Evolutionary conservation across 2,888 invertebrate genomes (phyloP).

Genomic region (Platycheirus albimanus): DNA sequence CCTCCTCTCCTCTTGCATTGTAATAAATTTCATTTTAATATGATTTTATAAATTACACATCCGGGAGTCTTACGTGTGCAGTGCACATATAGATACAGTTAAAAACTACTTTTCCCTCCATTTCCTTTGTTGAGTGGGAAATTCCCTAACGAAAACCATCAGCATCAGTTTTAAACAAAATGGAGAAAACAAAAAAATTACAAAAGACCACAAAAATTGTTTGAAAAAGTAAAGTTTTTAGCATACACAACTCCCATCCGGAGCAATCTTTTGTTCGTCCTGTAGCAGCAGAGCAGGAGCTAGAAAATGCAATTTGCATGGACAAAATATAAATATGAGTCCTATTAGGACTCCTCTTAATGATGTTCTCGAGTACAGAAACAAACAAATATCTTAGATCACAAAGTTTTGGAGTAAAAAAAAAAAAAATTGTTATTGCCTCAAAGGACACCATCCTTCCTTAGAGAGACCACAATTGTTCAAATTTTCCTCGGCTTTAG

Average conservation of each 20-base stretch:
- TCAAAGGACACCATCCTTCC: neutral
- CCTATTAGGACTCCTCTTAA: neutral
- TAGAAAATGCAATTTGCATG: slow-evolving; percentile 37
- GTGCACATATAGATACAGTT: neutral
- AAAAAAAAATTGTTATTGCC: slow-evolving; percentile 39
- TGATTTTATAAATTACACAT: slow-evolving; percentile 72
- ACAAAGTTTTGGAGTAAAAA: slow-evolving; percentile 45
- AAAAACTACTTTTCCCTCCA: slow-evolving; percentile 3
- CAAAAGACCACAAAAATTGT: slow-evolving; percentile 2
- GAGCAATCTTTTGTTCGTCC: slow-evolving; percentile 47
- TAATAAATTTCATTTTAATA: slow-evolving; percentile 70
- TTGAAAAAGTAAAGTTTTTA: slow-evolving; percentile 41
- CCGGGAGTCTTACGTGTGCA: slow-evolving; percentile 42
- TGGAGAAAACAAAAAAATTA: neutral
- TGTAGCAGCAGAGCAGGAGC: slow-evolving; percentile 21
- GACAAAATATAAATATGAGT: slow-evolving; percentile 18
- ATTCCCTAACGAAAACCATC: slow-evolving; percentile 45
- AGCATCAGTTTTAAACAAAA: slow-evolving; percentile 18
- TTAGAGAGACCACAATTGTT: slow-evolving; percentile 48
- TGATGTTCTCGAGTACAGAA: neutral
- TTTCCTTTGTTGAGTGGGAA: slow-evolving; percentile 2
- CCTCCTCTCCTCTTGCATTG: neutral
- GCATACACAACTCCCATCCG: too few relatives aligned
- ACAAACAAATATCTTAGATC: slow-evolving; percentile 19
- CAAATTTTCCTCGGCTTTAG: slow-evolving; percentile 54